Evolutionary conservation across 2,797 vertebrate species (phyloP), one percentile per base, ranked within the genome.

Genomic region (Centropyge bicolor): DNA sequence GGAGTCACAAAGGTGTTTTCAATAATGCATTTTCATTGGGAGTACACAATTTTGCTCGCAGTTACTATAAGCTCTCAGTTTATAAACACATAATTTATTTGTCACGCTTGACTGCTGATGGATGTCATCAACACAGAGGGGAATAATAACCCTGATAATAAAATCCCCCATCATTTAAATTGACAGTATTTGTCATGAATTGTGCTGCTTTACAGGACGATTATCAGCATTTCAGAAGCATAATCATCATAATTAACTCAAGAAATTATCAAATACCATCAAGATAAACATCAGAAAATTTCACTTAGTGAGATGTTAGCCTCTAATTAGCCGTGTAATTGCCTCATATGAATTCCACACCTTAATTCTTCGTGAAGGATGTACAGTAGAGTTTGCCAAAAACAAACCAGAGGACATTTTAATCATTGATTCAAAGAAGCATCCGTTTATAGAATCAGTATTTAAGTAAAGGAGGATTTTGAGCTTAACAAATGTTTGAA

Each of bases 71-170:
- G 27, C 65, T 72, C 54, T 73, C 8, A 19, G 7, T 59, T 77
- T 56, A 74, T 67, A 59, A 80, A 76, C 43, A 60, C 45, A 48
- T 74, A 9, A 73, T 76, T 79, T 77, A 64, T 73, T 71, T 76
- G 70, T 62, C 40, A n/a, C 19, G 45, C 56, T 74, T 14, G 40
- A 68, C 72, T 71, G 78, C 70, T 82, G 40, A 72, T 80, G 40
- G 75, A 84, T 43, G 36, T 52, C 78, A 81, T 87, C 70, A 61
- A 27, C 48, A 57, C 48, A 74, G 65, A 78, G 83, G 76, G 69
- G 75, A 90, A 83, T 76, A 84, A 86, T 83, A 69, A 76, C 59
- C 55, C 75, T 57, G 46, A 82, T 81, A 74, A 74, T 76, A 64
- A 79, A 83, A 77, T 83, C 67, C 46, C 45, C 69, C 57, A 79